Conservation (phyloP, 2,888 invertebrate species). For the Hedychridium roseum region DNA sequence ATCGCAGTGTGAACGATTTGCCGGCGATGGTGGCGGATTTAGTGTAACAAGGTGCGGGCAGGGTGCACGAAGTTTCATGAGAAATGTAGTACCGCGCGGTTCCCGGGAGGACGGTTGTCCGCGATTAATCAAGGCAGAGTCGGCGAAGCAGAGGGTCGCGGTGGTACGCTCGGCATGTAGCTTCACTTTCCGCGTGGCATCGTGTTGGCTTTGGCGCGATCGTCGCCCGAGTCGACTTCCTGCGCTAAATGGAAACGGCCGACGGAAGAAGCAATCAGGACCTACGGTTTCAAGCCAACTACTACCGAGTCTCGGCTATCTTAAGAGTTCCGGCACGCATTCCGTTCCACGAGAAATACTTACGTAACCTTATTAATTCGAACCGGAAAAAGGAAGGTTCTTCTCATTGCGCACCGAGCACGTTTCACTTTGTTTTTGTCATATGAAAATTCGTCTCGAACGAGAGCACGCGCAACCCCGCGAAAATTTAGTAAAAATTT, state of each 20-base stretch:
- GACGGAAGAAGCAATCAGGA: constrained; percentile 14
- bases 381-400: too few relatives aligned
- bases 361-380: constrained; percentile 16
- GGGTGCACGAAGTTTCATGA: too few relatives aligned
- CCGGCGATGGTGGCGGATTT: too few relatives aligned
- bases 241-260: constrained; percentile 26
- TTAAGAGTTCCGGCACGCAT: constrained; percentile 28
- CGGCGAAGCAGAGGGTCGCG: background rate
- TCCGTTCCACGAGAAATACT: constrained; percentile 16
- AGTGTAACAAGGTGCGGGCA: too few relatives aligned
- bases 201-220: constrained; percentile 33
- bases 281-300: constrained; percentile 29
- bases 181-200: constrained; percentile 16
- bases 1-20: too few relatives aligned
- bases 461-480: too few relatives aligned
- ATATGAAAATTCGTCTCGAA: too few relatives aligned
- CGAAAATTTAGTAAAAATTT: too few relatives aligned
- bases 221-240: constrained; percentile 24
- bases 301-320: constrained; percentile 23
- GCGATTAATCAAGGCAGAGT: constrained; percentile 32
- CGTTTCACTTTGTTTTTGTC: too few relatives aligned
- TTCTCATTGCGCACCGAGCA: too few relatives aligned
- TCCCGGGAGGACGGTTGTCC: constrained; percentile 25
- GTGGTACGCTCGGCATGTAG: constrained; percentile 2
- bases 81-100: constrained; percentile 9